These are phyloP conservation scores for Rhingia rostrata DNA, from an alignment of 2,888 invertebrate genomes.

Conservation along the genomic window DNA sequence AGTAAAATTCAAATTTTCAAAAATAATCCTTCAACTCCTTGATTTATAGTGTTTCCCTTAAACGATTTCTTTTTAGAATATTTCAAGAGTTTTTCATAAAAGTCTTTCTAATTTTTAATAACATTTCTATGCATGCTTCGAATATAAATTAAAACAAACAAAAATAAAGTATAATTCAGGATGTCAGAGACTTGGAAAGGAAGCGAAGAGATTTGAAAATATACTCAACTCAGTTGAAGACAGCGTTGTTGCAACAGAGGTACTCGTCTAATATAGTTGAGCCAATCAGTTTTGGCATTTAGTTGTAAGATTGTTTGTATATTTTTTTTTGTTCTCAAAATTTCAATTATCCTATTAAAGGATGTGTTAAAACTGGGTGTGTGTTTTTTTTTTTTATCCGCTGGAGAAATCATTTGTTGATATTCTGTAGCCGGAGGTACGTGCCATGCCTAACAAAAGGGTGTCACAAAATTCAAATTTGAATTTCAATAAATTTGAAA, in stretches of 20 bases:
- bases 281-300: conserved; percentile 7
- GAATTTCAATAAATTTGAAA: too few relatives aligned
- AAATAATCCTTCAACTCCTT: neutral
- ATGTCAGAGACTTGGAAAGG: conserved; percentile 36
- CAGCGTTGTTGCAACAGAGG: conserved; percentile 17
- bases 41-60: conserved; percentile 12
- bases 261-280: neutral
- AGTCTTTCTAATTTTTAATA: conserved; percentile 29
- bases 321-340: neutral
- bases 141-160: conserved; percentile 18
- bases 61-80: conserved; percentile 33
- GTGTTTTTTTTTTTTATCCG: too few relatives aligned
- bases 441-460: too few relatives aligned
- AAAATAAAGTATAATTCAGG: conserved; percentile 55
- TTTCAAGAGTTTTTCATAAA: conserved; percentile 27
- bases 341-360: neutral
- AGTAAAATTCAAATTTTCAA: conserved; percentile 76
- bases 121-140: conserved; percentile 65
- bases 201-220: conserved; percentile 35
- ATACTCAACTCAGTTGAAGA: conserved; percentile 25
- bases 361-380: too few relatives aligned
- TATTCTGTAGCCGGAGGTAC: too few relatives aligned
- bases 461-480: too few relatives aligned
- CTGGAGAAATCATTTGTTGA: too few relatives aligned
- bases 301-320: neutral